Evolutionary conservation across 2,113 vertebrate genomes (phyloP).

Genomic region (Charina bottae): DNA sequence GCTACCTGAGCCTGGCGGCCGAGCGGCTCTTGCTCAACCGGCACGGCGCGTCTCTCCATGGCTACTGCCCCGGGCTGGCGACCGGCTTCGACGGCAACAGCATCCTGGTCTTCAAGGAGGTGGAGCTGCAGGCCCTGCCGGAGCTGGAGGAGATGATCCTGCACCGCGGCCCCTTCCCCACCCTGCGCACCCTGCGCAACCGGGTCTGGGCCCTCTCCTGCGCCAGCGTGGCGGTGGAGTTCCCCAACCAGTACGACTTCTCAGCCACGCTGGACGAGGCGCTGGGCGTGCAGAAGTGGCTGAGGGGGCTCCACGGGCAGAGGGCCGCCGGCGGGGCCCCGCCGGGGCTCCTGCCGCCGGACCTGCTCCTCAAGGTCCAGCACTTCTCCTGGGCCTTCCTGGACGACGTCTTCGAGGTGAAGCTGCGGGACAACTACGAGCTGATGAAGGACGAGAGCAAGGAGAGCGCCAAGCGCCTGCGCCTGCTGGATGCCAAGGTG

Average conservation of each 20-base stretch:
- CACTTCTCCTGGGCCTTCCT: slow-evolving; percentile 95
- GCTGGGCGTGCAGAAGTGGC: slow-evolving; percentile 92
- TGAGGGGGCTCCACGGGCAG: slow-evolving; percentile 82
- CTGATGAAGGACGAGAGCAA: slow-evolving; percentile 98
- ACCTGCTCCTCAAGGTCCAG: slow-evolving; percentile 85
- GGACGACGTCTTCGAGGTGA: slow-evolving; percentile 94
- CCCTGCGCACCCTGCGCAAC: slow-evolving; percentile 82
- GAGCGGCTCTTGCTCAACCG: slow-evolving; percentile 79
- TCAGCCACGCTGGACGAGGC: slow-evolving; percentile 90
- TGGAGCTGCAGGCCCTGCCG: slow-evolving; percentile 80
- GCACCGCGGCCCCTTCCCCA: slow-evolving; percentile 83
- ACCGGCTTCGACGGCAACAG: slow-evolving; percentile 90
- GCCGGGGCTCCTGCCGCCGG: slow-evolving; percentile 76
- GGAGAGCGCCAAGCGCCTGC: slow-evolving; percentile 92
- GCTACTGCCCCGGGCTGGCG: slow-evolving; percentile 80
- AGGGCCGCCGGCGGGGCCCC: not conserved
- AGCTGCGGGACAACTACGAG: slow-evolving; percentile 96
- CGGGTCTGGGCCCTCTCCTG: slow-evolving; percentile 85
- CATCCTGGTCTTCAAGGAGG: slow-evolving; percentile 86
- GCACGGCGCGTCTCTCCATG: slow-evolving; percentile 72
- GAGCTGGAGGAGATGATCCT: slow-evolving; percentile 84
- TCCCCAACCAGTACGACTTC: slow-evolving; percentile 96
- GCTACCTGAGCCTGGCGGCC: slow-evolving; percentile 82
- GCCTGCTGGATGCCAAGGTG: slow-evolving; percentile 92
- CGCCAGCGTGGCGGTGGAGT: slow-evolving; percentile 83